phyloP scores from a whole-genome alignment of 2,888 invertebrate genomes.

The Plemyria rubiginata region DNA sequence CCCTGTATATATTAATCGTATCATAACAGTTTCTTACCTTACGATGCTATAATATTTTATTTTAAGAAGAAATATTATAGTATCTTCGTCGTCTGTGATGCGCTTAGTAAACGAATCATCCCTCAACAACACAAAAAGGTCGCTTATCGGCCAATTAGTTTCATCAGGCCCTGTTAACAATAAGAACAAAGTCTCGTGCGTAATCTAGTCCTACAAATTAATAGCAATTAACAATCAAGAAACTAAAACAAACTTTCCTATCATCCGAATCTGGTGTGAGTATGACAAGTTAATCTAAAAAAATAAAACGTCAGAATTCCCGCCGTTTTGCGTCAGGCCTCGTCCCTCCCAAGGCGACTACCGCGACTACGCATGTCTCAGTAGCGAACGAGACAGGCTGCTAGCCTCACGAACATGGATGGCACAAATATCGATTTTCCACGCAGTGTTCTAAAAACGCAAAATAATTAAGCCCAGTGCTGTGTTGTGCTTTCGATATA shows the following conservation, averaged over 20 bases:
- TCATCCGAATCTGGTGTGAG: slow-evolving; percentile 35
- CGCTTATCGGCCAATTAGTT: too few relatives aligned
- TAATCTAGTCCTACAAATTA: not conserved
- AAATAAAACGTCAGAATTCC: slow-evolving; percentile 74
- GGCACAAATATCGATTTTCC: slow-evolving; percentile 74
- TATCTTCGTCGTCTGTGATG: too few relatives aligned
- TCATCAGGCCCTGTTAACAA: not conserved
- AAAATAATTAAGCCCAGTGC: slow-evolving; percentile 56
- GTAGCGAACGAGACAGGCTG: slow-evolving; percentile 68
- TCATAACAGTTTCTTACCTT: too few relatives aligned
- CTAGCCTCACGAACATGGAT: slow-evolving; percentile 55
- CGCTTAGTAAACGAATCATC: too few relatives aligned
- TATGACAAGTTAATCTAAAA: slow-evolving; percentile 50
- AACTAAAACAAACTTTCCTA: slow-evolving; percentile 36
- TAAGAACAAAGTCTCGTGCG: not conserved
- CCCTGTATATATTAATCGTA: too few relatives aligned
- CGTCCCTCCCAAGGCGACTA: slow-evolving; percentile 28
- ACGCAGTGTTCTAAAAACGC: slow-evolving; percentile 63
- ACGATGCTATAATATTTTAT: too few relatives aligned
- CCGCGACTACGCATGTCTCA: slow-evolving; percentile 76
- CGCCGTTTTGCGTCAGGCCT: slow-evolving; percentile 59
- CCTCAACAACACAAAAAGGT: too few relatives aligned
- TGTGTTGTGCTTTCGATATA: slow-evolving; percentile 48
- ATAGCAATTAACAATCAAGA: slow-evolving; percentile 2
- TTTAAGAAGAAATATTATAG: too few relatives aligned